Evolutionary conservation across 1,140 invertebrate genomes (phyloP).

Genomic region (Paralvinella palmiformis): DNA sequence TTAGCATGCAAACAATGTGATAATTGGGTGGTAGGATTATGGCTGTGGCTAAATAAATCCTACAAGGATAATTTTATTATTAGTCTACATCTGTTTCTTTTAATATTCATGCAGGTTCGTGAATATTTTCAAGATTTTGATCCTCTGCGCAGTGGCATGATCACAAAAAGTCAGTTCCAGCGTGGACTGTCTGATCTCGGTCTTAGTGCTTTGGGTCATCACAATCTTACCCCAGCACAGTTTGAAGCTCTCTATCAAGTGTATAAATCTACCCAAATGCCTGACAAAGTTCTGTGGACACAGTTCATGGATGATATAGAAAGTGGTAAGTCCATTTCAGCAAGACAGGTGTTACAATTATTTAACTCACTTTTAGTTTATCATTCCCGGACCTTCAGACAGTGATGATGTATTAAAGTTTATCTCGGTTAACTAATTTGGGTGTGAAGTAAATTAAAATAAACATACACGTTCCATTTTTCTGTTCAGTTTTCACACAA

Average conservation of each 20-base stretch:
- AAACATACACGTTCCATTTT: no score
- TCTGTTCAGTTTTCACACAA: conserved; percentile 46
- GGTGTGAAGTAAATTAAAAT: no score
- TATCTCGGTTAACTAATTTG: no score
- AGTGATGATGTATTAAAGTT: no score
- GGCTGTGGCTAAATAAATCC: no score
- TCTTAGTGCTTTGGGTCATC: conserved; percentile 42
- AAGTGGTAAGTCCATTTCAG: conserved; percentile 33
- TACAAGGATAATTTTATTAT: no score
- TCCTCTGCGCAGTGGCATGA: conserved; percentile 39
- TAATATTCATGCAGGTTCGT: conserved; percentile 9
- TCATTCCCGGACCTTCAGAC: no score
- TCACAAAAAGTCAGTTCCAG: conserved; percentile 44
- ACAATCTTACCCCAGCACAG: conserved; percentile 43
- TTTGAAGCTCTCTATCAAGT: conserved; percentile 33
- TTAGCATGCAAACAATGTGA: background rate
- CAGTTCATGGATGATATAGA: conserved; percentile 46
- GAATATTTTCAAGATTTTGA: conserved; percentile 35
- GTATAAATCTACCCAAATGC: conserved; percentile 37
- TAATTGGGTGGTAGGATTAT: no score
- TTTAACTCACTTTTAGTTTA: no score
- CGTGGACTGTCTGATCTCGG: conserved; percentile 40
- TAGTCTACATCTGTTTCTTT: no score
- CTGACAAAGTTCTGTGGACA: conserved; percentile 41
- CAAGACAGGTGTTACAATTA: background rate